A percentile compares a stretch with the other conserved stretches of the same genome.
Conservation (phyloP, 2,888 invertebrate genomes). For the Malthinus seriepunctatus region DNA sequence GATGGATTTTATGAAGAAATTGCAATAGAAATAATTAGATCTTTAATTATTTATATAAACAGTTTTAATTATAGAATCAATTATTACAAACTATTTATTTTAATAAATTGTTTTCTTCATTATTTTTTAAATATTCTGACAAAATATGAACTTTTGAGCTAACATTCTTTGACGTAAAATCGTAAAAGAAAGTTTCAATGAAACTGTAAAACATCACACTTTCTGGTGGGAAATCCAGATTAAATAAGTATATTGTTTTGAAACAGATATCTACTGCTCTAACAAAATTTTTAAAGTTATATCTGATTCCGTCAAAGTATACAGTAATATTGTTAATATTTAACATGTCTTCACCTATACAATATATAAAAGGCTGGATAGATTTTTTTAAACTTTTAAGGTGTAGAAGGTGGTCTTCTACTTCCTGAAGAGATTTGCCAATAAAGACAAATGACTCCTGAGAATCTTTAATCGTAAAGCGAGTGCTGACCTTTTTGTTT, state of each 20-base stretch:
- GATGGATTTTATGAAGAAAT: too few relatives aligned
- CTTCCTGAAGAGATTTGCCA: too few relatives aligned
- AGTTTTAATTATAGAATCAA: too few relatives aligned
- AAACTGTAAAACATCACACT: not conserved
- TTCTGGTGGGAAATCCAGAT: conserved; percentile 8
- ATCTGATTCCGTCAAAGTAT: conserved; percentile 16
- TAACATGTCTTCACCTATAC: conserved; percentile 15
- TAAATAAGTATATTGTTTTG: conserved; percentile 19
- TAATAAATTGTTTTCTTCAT: too few relatives aligned
- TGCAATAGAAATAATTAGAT: too few relatives aligned
- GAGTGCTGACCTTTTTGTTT: too few relatives aligned
- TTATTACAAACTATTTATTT: too few relatives aligned
- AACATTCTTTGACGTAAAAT: not conserved
- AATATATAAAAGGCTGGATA: conserved; percentile 18
- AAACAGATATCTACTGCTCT: conserved; percentile 24
- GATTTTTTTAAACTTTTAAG: too few relatives aligned
- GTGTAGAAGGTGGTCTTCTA: too few relatives aligned
- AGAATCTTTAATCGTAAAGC: too few relatives aligned
- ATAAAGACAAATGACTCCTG: too few relatives aligned
- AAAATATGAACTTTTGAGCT: not conserved
- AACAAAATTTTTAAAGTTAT: conserved; percentile 14
- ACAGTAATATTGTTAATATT: conserved; percentile 9
- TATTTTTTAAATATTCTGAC: not conserved
- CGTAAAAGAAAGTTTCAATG: not conserved
- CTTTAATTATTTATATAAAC: too few relatives aligned